Conservation (phyloP, 2,113 vertebrate species). For the Rhodinocichla rosea region DNA sequence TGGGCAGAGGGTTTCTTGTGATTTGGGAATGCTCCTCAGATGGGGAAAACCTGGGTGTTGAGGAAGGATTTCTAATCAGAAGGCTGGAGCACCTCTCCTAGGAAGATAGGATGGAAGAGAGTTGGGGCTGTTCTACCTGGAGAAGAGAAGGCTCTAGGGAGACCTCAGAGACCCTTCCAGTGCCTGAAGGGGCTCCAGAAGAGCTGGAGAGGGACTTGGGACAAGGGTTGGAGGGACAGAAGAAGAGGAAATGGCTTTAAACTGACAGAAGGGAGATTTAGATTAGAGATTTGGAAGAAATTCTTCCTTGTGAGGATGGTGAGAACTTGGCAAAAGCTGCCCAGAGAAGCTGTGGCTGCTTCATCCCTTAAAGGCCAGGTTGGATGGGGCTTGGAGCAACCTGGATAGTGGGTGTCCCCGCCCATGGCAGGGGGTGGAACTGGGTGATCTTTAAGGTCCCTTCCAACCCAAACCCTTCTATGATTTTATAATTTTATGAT, state of each 20-base stretch:
- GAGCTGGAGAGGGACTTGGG: not conserved
- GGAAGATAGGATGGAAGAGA: not conserved
- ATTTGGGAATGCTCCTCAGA: not conserved
- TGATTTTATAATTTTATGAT: not conserved
- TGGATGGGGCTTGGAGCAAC: not conserved
- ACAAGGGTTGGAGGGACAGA: not conserved
- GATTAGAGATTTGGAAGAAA: not conserved
- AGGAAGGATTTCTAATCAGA: not conserved
- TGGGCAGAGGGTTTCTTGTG: not conserved
- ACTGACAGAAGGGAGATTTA: not conserved
- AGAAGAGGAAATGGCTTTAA: not conserved
- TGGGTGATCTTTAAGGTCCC: not conserved
- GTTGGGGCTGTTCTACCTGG: not conserved
- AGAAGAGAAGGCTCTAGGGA: not conserved
- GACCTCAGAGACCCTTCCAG: not conserved
- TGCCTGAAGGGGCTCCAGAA: not conserved
- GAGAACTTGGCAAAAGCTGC: not conserved
- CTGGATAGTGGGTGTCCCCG: not conserved
- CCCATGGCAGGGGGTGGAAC: not conserved
- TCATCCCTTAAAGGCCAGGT: not conserved
- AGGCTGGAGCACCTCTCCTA: not conserved
- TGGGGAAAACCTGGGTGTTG: not conserved
- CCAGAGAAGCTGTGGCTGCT: not conserved
- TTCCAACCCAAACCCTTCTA: not conserved
- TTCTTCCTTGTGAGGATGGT: rapidly evolving